phyloP scores from a whole-genome alignment of 2,797 vertebrate genomes.

The Sciaenops ocellatus region DNA sequence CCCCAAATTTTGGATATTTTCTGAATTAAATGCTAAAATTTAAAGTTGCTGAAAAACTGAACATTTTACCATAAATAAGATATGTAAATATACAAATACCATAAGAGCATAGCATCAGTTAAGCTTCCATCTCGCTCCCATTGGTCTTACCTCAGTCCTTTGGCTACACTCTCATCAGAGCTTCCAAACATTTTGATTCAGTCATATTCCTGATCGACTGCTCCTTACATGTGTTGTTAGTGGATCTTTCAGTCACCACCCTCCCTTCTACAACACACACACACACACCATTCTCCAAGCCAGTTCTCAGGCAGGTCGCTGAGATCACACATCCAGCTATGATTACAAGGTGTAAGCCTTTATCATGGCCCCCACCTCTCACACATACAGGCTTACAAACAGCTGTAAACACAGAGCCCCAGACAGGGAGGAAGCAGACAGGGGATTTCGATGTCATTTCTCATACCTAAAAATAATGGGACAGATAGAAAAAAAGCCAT shows the following conservation, averaged over 20 bases:
- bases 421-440: conserved; percentile 63
- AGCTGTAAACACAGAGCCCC: conserved; percentile 73
- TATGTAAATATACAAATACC: neutral
- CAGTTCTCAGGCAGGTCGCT: conserved; percentile 62
- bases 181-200: conserved; percentile 39
- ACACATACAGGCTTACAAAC: conserved; percentile 67
- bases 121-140: neutral
- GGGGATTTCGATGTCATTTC: conserved; percentile 76
- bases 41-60: neutral
- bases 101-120: neutral
- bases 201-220: conserved; percentile 55
- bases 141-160: neutral
- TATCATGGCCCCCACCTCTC: conserved; percentile 73
- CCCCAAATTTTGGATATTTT: too few species aligned
- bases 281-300: conserved; percentile 39
- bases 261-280: conserved; percentile 11
- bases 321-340: conserved; percentile 75
- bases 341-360: conserved; percentile 79
- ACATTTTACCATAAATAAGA: neutral
- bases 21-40: neutral
- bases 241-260: conserved; percentile 18
- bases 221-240: conserved; percentile 24
- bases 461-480: conserved; percentile 80
- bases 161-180: neutral
- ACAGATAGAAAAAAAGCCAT: conserved; percentile 73